Evolutionary conservation across 2,888 invertebrate genomes (phyloP).

Genomic region (Pogonocherus hispidulus): DNA sequence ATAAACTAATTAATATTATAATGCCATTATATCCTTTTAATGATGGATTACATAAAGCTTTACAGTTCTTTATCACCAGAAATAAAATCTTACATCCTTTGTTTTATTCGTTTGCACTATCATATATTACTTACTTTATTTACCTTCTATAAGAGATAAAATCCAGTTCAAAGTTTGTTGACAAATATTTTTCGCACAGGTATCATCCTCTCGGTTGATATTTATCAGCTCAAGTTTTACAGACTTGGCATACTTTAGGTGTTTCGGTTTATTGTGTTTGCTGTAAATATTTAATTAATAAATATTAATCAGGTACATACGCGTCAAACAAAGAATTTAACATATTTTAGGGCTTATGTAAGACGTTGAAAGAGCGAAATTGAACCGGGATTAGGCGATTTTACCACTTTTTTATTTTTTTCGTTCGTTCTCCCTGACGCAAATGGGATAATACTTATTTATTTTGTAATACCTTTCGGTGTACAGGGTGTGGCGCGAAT

Average conservation of each 20-base stretch:
- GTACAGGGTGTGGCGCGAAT: no score
- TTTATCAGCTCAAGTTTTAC: neutral
- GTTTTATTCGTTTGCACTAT: neutral
- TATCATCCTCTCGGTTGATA: neutral
- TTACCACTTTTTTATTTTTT: neutral
- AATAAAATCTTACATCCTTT: neutral
- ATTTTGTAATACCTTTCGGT: no score
- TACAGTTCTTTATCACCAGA: neutral
- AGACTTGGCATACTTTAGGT: neutral
- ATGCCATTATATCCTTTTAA: neutral
- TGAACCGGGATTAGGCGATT: neutral
- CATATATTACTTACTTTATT: neutral
- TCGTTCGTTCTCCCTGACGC: neutral
- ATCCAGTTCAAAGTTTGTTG: neutral
- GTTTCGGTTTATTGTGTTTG: slow-evolving; percentile 1
- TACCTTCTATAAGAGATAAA: neutral
- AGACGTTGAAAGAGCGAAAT: neutral
- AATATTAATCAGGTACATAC: neutral
- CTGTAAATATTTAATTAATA: slow-evolving; percentile 10
- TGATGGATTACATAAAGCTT: neutral
- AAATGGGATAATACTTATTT: neutral
- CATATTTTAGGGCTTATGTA: neutral
- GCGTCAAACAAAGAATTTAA: neutral
- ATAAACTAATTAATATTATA: neutral
- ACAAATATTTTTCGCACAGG: slow-evolving; percentile 2